Evolutionary conservation across 2,113 vertebrate genomes (phyloP).

Genomic region (Plecturocebus donacophilus): DNA sequence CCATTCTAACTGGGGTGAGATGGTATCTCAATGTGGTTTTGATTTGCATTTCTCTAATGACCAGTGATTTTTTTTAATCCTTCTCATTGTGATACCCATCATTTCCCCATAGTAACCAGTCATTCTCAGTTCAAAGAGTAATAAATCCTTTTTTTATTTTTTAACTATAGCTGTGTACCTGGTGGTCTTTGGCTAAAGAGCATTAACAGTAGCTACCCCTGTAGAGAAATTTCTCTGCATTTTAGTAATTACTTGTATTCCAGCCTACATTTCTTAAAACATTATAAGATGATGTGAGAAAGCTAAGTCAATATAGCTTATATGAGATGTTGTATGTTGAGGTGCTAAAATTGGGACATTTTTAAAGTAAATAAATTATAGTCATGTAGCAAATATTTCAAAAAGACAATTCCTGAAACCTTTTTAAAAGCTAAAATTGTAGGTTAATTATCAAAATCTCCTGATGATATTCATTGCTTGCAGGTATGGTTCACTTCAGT

Average conservation of each 20-base stretch:
- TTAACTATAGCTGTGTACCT: neutral
- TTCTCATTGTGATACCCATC: fast-evolving
- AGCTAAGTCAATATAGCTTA: neutral
- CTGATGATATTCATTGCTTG: conserved; percentile 13
- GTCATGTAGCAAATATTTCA: neutral
- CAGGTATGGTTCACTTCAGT: conserved; percentile 27
- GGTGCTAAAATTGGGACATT: neutral
- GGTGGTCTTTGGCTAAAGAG: neutral
- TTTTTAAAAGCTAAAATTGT: conserved; percentile 27
- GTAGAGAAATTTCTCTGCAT: neutral
- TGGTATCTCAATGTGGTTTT: too few species aligned
- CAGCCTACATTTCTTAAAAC: neutral
- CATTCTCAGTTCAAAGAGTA: neutral
- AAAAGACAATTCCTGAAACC: neutral
- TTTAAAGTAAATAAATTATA: conserved; percentile 6
- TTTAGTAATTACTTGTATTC: neutral
- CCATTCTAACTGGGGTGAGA: too few species aligned
- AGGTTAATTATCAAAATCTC: conserved; percentile 56
- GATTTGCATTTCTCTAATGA: too few species aligned
- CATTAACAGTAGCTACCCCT: fast-evolving
- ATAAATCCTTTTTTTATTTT: neutral
- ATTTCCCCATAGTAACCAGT: neutral
- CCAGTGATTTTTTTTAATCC: too few species aligned
- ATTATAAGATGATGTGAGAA: neutral
- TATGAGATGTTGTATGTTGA: neutral